phyloP scores from a whole-genome alignment of 2,113 vertebrate genomes.

The Mustela nigripes region DNA sequence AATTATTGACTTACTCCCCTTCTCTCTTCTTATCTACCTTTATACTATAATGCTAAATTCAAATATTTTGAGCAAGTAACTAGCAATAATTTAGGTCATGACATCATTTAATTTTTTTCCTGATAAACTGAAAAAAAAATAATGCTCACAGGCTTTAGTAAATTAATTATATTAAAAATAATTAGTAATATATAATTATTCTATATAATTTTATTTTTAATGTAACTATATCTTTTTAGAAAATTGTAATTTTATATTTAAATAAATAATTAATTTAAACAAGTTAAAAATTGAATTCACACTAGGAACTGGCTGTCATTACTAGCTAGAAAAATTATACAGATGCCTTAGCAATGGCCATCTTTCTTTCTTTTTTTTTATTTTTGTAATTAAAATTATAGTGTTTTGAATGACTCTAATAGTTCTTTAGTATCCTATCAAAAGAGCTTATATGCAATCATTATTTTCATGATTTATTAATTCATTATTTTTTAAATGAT shows the following conservation, averaged over 20 bases:
- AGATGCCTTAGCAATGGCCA: not conserved
- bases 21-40: not conserved
- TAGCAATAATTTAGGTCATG: conserved; percentile 1
- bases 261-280: conserved; percentile 35
- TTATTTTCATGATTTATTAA: not conserved
- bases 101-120: not conserved
- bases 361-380: not conserved
- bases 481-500: not conserved
- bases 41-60: not conserved
- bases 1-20: not conserved
- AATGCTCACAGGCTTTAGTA: not conserved
- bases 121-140: not conserved
- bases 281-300: conserved; percentile 21
- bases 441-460: not conserved
- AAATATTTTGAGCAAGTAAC: not conserved
- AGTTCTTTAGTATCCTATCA: not conserved
- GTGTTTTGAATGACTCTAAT: not conserved
- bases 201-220: not conserved
- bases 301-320: not conserved
- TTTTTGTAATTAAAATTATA: not conserved
- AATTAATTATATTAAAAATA: not conserved
- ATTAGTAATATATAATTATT: not conserved
- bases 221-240: not conserved
- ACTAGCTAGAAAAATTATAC: not conserved
- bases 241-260: not conserved